phyloP scores from a whole-genome alignment of 2,797 vertebrate species.

The Linurgus olivaceus region DNA sequence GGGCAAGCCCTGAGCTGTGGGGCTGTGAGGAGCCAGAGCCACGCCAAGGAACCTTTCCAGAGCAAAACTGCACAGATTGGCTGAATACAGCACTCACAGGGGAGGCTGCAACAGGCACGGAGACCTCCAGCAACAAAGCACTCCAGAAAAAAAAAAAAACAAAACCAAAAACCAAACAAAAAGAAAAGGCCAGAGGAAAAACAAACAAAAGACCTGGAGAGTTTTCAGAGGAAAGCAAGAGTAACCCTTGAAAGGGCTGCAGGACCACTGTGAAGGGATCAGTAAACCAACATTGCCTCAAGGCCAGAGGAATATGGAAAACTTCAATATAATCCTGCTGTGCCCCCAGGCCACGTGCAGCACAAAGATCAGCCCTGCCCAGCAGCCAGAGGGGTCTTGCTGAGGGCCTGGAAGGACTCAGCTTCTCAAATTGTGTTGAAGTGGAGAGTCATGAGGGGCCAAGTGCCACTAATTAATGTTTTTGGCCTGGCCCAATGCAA shows the following conservation, averaged over 20 bases:
- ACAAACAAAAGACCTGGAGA: conserved; percentile 25
- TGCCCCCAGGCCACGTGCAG: not conserved
- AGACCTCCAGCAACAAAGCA: conserved; percentile 15
- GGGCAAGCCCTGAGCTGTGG: not conserved
- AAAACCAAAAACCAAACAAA: not conserved
- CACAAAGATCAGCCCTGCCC: not conserved
- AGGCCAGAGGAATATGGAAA: not conserved
- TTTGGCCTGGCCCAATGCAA: not conserved
- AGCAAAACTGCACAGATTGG: not conserved
- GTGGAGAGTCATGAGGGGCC: not conserved
- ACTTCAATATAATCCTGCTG: not conserved
- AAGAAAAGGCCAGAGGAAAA: not conserved
- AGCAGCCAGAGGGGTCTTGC: not conserved
- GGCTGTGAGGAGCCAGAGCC: not conserved
- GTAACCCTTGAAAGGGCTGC: conserved; percentile 1
- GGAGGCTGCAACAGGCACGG: not conserved
- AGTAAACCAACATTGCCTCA: not conserved
- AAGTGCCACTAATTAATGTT: not conserved
- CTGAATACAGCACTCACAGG: not conserved
- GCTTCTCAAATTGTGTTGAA: not conserved
- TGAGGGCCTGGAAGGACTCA: not conserved
- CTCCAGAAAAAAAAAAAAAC: not conserved
- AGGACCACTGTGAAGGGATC: not conserved
- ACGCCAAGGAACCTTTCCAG: not conserved
- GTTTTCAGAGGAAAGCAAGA: conserved; percentile 31